phyloP scores from a whole-genome alignment of 2,888 invertebrate genomes.

The Rhodophaea formosa region DNA sequence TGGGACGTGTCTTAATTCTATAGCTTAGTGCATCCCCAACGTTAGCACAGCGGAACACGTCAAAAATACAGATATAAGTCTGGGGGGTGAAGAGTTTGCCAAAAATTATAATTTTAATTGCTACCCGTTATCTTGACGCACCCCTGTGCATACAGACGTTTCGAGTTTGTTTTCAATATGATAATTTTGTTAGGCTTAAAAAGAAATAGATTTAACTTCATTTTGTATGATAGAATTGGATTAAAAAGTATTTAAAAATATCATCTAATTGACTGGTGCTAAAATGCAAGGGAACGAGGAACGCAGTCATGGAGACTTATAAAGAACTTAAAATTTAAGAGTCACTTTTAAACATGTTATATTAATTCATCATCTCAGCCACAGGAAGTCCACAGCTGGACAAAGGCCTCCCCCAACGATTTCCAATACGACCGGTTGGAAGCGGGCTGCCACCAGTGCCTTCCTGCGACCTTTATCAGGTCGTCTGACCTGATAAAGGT shows the following conservation, averaged over 20 bases:
- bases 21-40: constrained; percentile 39
- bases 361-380: too few species aligned
- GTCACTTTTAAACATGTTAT: too few species aligned
- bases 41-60: constrained; percentile 61
- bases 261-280: background rate
- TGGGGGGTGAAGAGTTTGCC: constrained; percentile 72
- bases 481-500: too few species aligned
- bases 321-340: too few species aligned
- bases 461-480: too few species aligned
- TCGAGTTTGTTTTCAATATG: constrained; percentile 7
- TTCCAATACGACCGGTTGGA: too few species aligned
- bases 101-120: constrained; percentile 71
- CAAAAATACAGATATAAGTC: constrained; percentile 74
- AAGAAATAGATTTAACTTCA: background rate
- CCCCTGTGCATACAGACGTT: constrained; percentile 10
- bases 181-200: constrained; percentile 1
- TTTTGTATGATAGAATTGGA: background rate
- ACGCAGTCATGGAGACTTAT: too few species aligned
- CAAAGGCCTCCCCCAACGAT: too few species aligned
- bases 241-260: background rate
- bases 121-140: constrained; percentile 14
- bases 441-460: too few species aligned
- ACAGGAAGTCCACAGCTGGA: too few species aligned
- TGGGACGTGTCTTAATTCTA: constrained; percentile 20
- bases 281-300: too few species aligned